phyloP scores from a whole-genome alignment of 2,888 invertebrate genomes.

The Cancer borealis region DNA sequence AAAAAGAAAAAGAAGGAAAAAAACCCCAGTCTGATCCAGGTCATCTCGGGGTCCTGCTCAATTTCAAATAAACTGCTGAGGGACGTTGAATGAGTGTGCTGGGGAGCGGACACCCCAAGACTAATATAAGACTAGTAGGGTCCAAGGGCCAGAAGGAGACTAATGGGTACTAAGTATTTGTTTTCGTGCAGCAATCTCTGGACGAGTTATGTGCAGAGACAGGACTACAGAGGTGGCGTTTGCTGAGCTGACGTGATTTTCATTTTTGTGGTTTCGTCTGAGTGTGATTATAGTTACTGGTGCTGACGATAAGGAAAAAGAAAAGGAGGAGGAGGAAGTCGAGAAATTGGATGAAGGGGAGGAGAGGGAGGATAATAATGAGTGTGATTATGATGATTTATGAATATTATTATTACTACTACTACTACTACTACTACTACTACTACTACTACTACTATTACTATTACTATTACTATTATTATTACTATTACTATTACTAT shows the following conservation, averaged over 20 bases:
- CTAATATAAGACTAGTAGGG: neutral
- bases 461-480: neutral
- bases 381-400: neutral
- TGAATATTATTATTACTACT: neutral
- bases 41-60: neutral
- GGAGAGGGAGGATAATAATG: neutral
- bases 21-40: neutral
- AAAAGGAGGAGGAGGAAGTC: neutral
- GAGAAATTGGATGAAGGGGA: neutral
- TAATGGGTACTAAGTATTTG: neutral
- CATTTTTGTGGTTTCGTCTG: neutral
- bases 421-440: neutral
- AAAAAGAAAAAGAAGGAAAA: neutral
- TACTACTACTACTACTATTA: slow-evolving; percentile 20
- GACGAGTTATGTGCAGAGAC: neutral
- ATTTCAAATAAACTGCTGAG: neutral
- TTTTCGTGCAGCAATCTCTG: neutral
- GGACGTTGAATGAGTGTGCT: neutral
- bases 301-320: neutral
- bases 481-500: neutral
- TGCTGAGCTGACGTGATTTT: neutral
- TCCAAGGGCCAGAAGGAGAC: neutral
- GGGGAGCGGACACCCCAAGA: neutral
- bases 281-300: neutral
- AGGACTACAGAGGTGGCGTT: neutral